Base-by-base conservation (phyloP, 2,113 vertebrate species). In the Sula dactylatra region DNA sequence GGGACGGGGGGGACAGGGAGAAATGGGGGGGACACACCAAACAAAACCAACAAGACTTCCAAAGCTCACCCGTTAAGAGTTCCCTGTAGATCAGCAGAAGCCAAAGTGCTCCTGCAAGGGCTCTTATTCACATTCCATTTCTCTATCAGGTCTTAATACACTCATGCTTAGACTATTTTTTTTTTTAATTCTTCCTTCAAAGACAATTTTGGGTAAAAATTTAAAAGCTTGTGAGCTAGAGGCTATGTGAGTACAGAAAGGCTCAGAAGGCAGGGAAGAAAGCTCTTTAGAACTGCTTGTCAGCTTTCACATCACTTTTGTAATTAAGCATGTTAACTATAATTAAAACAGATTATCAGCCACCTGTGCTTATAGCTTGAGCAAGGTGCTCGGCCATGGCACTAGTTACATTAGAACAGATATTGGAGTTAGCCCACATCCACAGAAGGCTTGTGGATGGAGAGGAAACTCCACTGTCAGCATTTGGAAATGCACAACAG, bases 281-380 rank as follows among this genome's bases (percentile, higher is more conserved):
- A 85, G 32, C 70, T 85, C 80, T 78, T 54, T 76, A 88, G 40
- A 83, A 16, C 54, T 67, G 71, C 82, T 58, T 56, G 52, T 70
- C 84, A 92, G 77, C 92, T 92, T 93, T 73, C 73, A 58, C 74
- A 74, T 42, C 71, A 24, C 81, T 56, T 22, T 26, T 61, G 58
- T 72, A 96, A 96, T 87, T 85, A 94, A 95, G 91, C 90, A 22
- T 7, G 17, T 93, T 94, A 87, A 49, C 40, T 50, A 25, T 56
- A 81, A 97, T 92, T 95, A 87, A 90, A 89, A 13, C 15, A 82
- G 85, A 88, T 95, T 92, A 96, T 42, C 90, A 74, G 73, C 77
- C 91, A 93, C 92, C 85, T 93, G 72, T 72, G 56, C 78, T 64
- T 66, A 74, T 4, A 29, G 62, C 59, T 87, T 79, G n/a, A 91